Percentiles rank a stretch among this genome's conserved stretches.
phyloP scores from a whole-genome alignment of 2,888 invertebrate genomes.

The Lymantria dispar region DNA sequence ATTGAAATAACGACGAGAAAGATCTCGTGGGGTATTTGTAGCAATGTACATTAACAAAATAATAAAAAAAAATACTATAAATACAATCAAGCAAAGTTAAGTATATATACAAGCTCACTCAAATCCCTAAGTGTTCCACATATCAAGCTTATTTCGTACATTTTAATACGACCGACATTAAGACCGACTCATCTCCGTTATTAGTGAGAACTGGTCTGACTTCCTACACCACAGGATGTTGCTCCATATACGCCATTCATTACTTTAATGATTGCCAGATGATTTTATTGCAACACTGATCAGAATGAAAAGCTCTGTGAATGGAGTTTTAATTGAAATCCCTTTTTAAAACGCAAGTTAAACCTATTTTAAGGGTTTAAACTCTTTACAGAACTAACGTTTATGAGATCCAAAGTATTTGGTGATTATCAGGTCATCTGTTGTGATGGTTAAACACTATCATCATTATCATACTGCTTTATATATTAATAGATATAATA shows the following conservation, averaged over 20 bases:
- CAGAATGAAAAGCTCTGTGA: slow-evolving; percentile 27
- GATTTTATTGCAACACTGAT: slow-evolving; percentile 63
- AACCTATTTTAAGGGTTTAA: no score
- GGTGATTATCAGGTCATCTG: no score
- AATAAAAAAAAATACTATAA: background rate
- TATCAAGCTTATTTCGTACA: slow-evolving; percentile 24
- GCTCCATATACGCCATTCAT: slow-evolving; percentile 75
- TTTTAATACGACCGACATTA: slow-evolving; percentile 36
- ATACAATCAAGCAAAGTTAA: background rate
- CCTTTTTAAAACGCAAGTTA: background rate
- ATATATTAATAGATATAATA: no score
- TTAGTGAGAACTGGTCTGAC: slow-evolving; percentile 70
- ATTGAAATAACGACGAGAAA: no score
- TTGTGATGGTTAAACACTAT: no score
- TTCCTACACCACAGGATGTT: slow-evolving; percentile 76
- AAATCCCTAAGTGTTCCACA: slow-evolving; percentile 5
- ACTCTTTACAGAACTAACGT: no score
- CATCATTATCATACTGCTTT: no score
- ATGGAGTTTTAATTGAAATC: slow-evolving; percentile 34
- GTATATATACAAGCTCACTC: background rate
- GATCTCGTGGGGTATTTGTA: no score
- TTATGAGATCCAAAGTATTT: no score
- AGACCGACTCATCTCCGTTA: slow-evolving; percentile 63
- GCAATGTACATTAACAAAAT: no score
- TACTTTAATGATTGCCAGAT: slow-evolving; percentile 63